Percentiles rank a stretch among this genome's conserved stretches.
Evolutionary conservation across 2,888 invertebrate species (phyloP).

Genomic region (Leptopilina drosophilae): DNA sequence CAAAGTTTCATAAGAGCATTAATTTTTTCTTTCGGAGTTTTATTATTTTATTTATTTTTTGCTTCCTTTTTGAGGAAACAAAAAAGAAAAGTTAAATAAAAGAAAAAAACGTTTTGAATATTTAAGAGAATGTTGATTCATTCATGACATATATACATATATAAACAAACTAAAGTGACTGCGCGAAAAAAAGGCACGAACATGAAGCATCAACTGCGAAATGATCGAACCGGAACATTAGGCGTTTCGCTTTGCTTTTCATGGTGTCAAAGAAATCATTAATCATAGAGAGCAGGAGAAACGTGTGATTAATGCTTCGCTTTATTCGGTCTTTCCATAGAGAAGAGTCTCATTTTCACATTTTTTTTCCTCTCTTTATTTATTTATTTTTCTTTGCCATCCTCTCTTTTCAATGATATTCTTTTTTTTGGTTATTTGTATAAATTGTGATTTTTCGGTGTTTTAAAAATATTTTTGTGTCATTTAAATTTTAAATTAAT

Average conservation of each 20-base stretch:
- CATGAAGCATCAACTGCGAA: conserved; percentile 45
- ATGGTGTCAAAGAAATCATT: conserved; percentile 57
- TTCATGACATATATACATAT: background rate
- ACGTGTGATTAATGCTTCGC: conserved; percentile 67
- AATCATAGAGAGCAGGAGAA: conserved; percentile 66
- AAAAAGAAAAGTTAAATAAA: too few species aligned
- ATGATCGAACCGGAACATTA: conserved; percentile 65
- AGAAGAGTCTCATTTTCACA: conserved; percentile 41
- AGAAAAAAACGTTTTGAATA: conserved; percentile 18
- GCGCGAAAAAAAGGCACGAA: conserved; percentile 18
- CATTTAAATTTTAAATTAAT: too few species aligned
- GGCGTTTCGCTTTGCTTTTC: conserved; percentile 52
- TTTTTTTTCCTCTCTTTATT: conserved; percentile 24
- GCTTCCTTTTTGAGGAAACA: too few species aligned
- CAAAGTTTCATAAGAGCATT: too few species aligned
- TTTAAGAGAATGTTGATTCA: conserved; percentile 22
- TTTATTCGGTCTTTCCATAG: conserved; percentile 39
- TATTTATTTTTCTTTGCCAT: background rate
- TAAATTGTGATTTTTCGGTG: too few species aligned
- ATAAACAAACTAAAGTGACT: conserved; percentile 33
- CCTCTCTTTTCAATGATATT: conserved; percentile 35
- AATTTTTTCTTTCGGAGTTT: too few species aligned
- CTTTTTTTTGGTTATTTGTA: background rate
- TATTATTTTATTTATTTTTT: too few species aligned
- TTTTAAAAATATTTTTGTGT: too few species aligned